Evolutionary conservation across 2,797 vertebrate species (phyloP), one percentile per base, ranked within the genome.

Genomic region (Anabacerthia variegaticeps): DNA sequence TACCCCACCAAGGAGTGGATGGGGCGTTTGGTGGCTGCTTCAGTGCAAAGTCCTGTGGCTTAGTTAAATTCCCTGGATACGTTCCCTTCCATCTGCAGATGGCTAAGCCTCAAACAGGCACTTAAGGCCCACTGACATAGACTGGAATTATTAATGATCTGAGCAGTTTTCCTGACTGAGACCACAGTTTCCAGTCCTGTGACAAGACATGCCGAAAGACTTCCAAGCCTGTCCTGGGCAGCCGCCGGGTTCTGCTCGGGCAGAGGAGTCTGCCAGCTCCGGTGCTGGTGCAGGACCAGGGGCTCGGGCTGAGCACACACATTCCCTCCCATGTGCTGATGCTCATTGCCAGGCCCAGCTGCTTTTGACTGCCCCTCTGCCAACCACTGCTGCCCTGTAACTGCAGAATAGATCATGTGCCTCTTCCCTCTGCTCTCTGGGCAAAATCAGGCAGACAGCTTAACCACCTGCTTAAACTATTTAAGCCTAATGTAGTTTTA

Each of bases 311-410:
- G 52, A 46, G 62, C 76, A 52, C 43, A 32, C 2, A 1, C 61
- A 15, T 66, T 28, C 23, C 52, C 55, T 92, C 34, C 36, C 39
- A 36, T 0, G 4, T 46, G 68, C 62, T 58, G 62, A 41, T 73
- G 73, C 44, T 85, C 80, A 63, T 86, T 76, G 55, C 63, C 62
- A 90, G 79, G 28, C 62, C 83, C 94, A 92, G 83, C 85, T 94
- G 92, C 88, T 63, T 94, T 84, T 66, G 34, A 59, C 22, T 11
- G 3, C 69, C 83, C 90, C 67, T 95, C 76, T 96, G 94, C 92
- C 88, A 87, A 51, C 55, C 39, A 3, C 1, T 36, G 78, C 74
- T 92, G 73, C 88, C 73, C 85, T 3, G 0, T 44, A 52, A 67
- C 41, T 68, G 73, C 83, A 74, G 75, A 80, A n/a, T 1, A 36